Evolutionary conservation across 1,140 invertebrate species (phyloP).

Genomic region (Aphelenchoides fujianensis): DNA sequence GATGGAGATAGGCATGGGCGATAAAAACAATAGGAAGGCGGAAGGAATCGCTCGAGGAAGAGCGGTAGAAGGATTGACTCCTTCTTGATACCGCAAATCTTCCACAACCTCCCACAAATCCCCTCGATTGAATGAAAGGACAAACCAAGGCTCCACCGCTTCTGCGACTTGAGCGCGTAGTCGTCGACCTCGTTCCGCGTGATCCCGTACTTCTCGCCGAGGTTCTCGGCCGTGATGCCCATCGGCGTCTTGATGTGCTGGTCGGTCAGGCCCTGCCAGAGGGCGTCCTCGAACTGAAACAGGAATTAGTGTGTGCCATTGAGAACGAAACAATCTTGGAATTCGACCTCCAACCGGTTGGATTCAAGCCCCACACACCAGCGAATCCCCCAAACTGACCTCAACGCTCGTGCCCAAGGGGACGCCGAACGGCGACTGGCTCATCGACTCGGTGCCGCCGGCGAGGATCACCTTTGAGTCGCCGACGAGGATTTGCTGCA

Average conservation of each 20-base stretch:
- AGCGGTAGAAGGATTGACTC: neutral
- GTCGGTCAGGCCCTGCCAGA: constrained; percentile 89
- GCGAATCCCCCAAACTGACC: constrained; percentile 54
- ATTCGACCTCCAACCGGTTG: neutral
- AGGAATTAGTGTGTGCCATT: too few species aligned
- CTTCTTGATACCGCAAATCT: neutral
- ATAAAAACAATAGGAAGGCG: constrained; percentile 19
- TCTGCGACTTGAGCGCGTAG: constrained; percentile 77
- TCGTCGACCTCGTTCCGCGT: constrained; percentile 81
- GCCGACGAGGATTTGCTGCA: constrained; percentile 80
- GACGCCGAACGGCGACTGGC: constrained; percentile 86
- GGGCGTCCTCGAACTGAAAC: constrained; percentile 78
- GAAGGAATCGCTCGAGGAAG: constrained; percentile 21
- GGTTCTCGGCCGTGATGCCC: constrained; percentile 94
- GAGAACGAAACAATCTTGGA: neutral
- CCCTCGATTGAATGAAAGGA: constrained; percentile 14
- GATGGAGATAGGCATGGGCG: constrained; percentile 27
- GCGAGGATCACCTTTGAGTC: constrained; percentile 82
- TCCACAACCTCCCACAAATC: neutral
- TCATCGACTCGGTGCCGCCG: constrained; percentile 93
- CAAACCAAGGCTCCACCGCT: constrained; percentile 64
- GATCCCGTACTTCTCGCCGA: constrained; percentile 84
- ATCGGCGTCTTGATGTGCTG: constrained; percentile 85
- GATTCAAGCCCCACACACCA: too few species aligned
- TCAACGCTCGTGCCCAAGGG: constrained; percentile 73